These are phyloP conservation scores for Spicauda simplicius DNA, from an alignment of 2,888 invertebrate genomes.

Conservation along the genomic window DNA sequence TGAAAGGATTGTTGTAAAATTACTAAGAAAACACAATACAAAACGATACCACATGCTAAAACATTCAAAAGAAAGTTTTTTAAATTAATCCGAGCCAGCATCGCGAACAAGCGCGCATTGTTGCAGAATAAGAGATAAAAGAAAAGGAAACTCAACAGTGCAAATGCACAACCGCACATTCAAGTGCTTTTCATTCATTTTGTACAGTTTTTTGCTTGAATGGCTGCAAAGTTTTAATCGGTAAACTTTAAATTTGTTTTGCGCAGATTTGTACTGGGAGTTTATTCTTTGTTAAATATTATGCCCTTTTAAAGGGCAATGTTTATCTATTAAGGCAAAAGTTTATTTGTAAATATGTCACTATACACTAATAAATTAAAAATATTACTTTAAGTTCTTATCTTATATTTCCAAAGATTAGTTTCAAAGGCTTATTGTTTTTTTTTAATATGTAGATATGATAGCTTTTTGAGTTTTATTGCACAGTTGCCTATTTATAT, in stretches of 20 bases:
- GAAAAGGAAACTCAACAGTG: constrained; percentile 10
- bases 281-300: neutral
- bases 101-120: constrained; percentile 9
- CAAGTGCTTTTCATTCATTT: constrained; percentile 30
- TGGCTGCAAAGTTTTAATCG: constrained; percentile 29
- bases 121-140: constrained; percentile 18
- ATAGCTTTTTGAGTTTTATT: no score
- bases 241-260: constrained; percentile 24
- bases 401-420: no score
- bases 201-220: constrained; percentile 28
- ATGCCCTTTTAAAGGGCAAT: no score
- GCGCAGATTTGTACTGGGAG: constrained; percentile 1
- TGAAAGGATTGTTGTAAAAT: neutral
- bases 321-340: no score
- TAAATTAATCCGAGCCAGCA: constrained; percentile 17
- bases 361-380: no score
- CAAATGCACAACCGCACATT: constrained; percentile 27
- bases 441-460: no score
- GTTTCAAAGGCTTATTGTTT: no score
- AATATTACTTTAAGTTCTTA: no score
- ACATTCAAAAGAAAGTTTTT: constrained; percentile 9
- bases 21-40: neutral
- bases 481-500: no score
- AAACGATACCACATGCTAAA: constrained; percentile 1
- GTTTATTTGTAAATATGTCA: no score